Evolutionary conservation across 2,797 vertebrate genomes (phyloP).

Genomic region (Protosalanx chinensis): DNA sequence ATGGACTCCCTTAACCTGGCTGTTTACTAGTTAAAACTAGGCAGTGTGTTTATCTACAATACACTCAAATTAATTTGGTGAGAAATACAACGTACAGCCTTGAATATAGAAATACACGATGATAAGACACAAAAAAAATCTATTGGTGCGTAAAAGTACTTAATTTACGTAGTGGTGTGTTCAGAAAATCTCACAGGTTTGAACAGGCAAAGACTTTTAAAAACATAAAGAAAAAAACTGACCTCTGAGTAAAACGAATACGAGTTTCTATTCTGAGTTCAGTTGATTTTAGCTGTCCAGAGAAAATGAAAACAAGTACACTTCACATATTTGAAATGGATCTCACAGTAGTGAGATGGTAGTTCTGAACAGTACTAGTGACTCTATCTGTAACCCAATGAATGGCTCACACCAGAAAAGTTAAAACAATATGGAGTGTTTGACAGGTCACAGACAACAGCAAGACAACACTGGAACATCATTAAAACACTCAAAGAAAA

Average conservation of each 20-base stretch:
- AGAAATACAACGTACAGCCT: constrained; percentile 8
- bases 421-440: constrained; percentile 34
- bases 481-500: constrained; percentile 37
- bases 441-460: constrained; percentile 25
- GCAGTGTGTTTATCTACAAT: not conserved
- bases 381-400: constrained; percentile 22
- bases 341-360: not conserved
- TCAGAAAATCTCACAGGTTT: constrained; percentile 6
- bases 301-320: not conserved
- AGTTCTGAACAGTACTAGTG: constrained; percentile 34
- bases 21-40: not conserved
- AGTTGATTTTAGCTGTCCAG: not conserved
- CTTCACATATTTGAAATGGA: constrained; percentile 9
- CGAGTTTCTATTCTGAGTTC: not conserved
- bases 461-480: constrained; percentile 31
- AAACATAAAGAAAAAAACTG: not conserved
- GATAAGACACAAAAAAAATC: not conserved
- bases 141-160: not conserved
- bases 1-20: not conserved
- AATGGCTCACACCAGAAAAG: constrained; percentile 28
- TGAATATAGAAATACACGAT: constrained; percentile 1
- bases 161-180: constrained; percentile 11
- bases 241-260: not conserved
- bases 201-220: not conserved
- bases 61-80: not conserved